phyloP scores from a whole-genome alignment of 2,888 invertebrate genomes.

The Agrochola circellaris region DNA sequence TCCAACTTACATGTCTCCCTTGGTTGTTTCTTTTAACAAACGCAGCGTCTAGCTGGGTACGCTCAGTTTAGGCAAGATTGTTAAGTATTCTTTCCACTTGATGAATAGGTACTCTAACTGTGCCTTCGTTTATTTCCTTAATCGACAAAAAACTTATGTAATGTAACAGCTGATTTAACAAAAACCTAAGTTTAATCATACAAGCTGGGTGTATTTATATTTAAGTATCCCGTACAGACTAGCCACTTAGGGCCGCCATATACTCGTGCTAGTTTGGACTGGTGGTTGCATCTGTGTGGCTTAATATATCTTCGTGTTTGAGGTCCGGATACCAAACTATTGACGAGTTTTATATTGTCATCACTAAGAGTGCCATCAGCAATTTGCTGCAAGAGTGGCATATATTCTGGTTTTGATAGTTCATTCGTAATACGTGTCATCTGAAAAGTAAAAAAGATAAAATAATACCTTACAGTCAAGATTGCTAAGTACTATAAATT shows the following conservation, averaged over 20 bases:
- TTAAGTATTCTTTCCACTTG: conserved; percentile 18
- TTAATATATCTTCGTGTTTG: conserved; percentile 86
- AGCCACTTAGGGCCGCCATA: conserved; percentile 87
- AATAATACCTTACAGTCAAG: neutral
- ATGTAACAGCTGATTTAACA: conserved; percentile 1
- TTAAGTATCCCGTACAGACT: conserved; percentile 86
- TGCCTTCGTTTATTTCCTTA: neutral
- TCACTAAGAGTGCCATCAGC: conserved; percentile 78
- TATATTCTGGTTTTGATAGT: conserved; percentile 84
- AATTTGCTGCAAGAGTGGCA: conserved; percentile 82
- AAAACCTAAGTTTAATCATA: conserved; percentile 78
- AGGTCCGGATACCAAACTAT: conserved; percentile 80
- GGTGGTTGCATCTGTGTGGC: conserved; percentile 87
- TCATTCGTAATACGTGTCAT: conserved; percentile 84
- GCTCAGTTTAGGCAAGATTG: neutral
- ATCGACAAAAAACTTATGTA: neutral
- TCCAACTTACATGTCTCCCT: neutral
- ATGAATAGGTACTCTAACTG: conserved; percentile 22
- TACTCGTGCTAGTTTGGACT: conserved; percentile 80
- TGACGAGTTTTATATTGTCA: conserved; percentile 76
- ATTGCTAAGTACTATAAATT: neutral
- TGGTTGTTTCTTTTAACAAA: neutral
- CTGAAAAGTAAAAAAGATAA: conserved; percentile 72
- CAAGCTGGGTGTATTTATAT: conserved; percentile 84
- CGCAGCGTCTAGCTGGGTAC: neutral